Base-by-base conservation (phyloP, 1,140 invertebrate species). In the Pachyrhynchus sulphureomaculatus region DNA sequence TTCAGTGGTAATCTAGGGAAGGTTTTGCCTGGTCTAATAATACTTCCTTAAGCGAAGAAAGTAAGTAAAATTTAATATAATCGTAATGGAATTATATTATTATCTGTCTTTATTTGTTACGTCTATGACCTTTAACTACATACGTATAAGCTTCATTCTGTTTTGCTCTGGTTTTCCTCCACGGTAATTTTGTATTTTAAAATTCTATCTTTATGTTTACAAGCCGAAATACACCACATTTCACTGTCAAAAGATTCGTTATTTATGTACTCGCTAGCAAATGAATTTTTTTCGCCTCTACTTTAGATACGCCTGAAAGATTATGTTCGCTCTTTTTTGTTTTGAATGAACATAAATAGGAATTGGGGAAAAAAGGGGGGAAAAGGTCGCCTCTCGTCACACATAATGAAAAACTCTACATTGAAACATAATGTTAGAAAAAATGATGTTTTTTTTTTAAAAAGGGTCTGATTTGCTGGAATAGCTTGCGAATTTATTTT, bases 181-280 rank as follows among this genome's bases (percentile, higher is more conserved):
- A 58, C 47, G 55, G 55, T 17, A 58, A 58, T 58, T 58, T 58
- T 20, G 44, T 45, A 56, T 47, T 56, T 56, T 56, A 58, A 58
- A 58, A 58, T 58, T 58, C 55, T 44, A 58, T 58, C 44, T 58
- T 55, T 55, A 18, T 39, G 36, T 39, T 39, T 39, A 39, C 36
- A 39, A 39, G 36, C 36, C 13, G 13, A n/a, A 39, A 39, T 5
- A 39, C 36, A 26, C 8, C 36, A 39, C 36, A 4, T 39, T 39
- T 39, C 36, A 18, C 36, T 39, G 36, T 39, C 36, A 39, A 39
- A 39, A 39, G 18, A 18, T 13, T 39, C 36, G 3, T 39, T 39
- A 39, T 39, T 39, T 39, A 39, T 39, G 36, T 15, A 39, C 18
- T 13, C 33, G 33, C 13, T 39, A 10, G 13, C 36, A 39, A 15